phyloP scores from a whole-genome alignment of 2,113 vertebrate species.

The Sprattus sprattus region DNA sequence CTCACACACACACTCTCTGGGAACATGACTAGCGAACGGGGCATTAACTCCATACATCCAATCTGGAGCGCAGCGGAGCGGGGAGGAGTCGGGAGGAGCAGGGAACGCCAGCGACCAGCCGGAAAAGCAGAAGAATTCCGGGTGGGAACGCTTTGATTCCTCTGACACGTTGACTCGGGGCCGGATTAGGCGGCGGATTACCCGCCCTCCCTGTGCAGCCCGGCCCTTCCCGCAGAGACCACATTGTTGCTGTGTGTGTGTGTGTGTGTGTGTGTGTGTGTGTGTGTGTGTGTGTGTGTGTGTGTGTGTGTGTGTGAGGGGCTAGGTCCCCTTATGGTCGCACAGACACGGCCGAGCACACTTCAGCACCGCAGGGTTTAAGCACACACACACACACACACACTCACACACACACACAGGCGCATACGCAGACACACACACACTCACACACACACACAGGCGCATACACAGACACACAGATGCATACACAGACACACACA shows the following conservation, averaged over 20 bases:
- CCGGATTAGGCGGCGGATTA: background rate
- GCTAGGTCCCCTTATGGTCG: background rate
- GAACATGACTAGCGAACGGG: too few relatives aligned
- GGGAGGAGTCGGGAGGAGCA: too few relatives aligned
- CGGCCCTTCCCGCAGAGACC: background rate
- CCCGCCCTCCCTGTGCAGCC: background rate
- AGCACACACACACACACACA: background rate
- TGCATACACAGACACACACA: background rate
- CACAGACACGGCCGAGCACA: background rate
- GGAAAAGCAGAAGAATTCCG: background rate
- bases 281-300: background rate
- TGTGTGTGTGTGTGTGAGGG: conserved; percentile 8
- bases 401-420: background rate
- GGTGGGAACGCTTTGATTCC: background rate
- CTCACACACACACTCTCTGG: background rate
- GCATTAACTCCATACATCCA: too few relatives aligned
- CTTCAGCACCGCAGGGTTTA: background rate
- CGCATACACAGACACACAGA: too few relatives aligned
- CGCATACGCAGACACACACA: background rate
- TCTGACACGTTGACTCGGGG: background rate
- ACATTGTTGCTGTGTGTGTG: conserved; percentile 31
- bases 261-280: conserved; percentile 30
- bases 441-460: background rate
- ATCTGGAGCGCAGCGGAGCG: too few relatives aligned
- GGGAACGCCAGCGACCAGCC: background rate